Base-by-base conservation (phyloP, 2,888 invertebrate genomes). In the Dysmachus trigonus region DNA sequence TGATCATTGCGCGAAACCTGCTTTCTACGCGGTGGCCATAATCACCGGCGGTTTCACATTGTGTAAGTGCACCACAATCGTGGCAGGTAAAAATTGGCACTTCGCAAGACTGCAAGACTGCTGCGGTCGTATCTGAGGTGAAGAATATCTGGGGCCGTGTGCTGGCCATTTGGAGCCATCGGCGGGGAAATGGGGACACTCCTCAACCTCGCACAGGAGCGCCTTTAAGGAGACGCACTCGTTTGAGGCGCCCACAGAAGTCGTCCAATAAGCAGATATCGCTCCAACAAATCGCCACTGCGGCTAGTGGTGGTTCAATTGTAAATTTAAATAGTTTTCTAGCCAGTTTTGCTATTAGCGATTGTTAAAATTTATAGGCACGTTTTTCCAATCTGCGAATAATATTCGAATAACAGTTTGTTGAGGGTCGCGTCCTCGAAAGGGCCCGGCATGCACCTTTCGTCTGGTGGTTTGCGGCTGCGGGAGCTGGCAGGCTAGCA, bases 1-100 rank as follows among this genome's bases (percentile, higher is more conserved):
- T 47, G 81, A 81, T 81, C 53, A 81, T 81, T 53, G 31, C 38
- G 33, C 53, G 18, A 81, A 81, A 81, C 81, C 81, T 41, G 81
- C 62, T 81, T 62, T 62, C 81, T 77, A 51, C n/a, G 15, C 81
- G 47, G 62, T 81, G 31, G 53, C 81, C 81, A 62, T 81, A 81
- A 81, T 81, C 53, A 33, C 30, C n/a, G 30, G 1, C n/a, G 31
- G 35, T 30, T 53, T 81, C 62, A 31, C 81, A 53, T 81, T 81
- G 81, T 81, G 81, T 27, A 81, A 81, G 81, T 81, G 81, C 33
- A 15, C 33, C 62, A 53, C 81, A 81, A 53, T 33, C 53, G 53
- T 7, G 2, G 22, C 62, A 81, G 81, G 53, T 62, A 81, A 81
- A 81, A 81, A 81, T 81, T 62, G 53, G 62, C 30, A 62, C 33